Base-by-base conservation (phyloP, 2,113 vertebrate species). In the Passerina amoena region DNA sequence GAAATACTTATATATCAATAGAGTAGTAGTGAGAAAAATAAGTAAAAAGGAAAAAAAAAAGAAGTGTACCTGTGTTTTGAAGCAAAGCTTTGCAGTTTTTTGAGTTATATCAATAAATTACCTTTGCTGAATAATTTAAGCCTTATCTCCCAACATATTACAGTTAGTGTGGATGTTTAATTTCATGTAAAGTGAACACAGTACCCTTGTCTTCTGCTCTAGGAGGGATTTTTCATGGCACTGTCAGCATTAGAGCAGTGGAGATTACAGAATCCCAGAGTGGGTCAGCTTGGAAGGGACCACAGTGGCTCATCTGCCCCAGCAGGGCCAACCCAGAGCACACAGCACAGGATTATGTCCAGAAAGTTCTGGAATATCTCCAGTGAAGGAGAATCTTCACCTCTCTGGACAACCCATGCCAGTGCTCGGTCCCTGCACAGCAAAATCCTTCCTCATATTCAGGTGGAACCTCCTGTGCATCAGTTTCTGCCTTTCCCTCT, bases 351-450 rank as follows among this genome's bases (percentile, higher is more conserved):
- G n/a, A 18, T 5, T 60, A 1, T 17, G 21, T 14, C 20, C 24
- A 25, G 38, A 40, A 53, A 20, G 20, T 18, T 53, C 47, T 53
- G 47, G 38, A 38, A 54, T 68, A 30, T 15, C 20, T 40, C 20
- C 47, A 53, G 28, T 18, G 47, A 75, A 24, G 38, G 38, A 35
- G 11, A 69, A 76, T 7, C 14, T 5, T 40, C 40, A 19, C n/a
- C n/a, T 31, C 14, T 60, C 53, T 35, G 53, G 24, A 10, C 13
- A 68, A 2, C 9, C 54, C 40, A 16, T 53, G n/a, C 28, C 40
- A 10, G 45, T 5, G 24, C 47, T 40, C 0, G 0, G 11, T 35
- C 47, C 25, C 30, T 24, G 25, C 13, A 15, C 13, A 27, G 24
- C 4, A 10, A 75, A 60, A 11, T 45, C 64, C 16, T 54, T 35